phyloP scores from a whole-genome alignment of 2,888 invertebrate genomes.

The Philopedon plagiatum region DNA sequence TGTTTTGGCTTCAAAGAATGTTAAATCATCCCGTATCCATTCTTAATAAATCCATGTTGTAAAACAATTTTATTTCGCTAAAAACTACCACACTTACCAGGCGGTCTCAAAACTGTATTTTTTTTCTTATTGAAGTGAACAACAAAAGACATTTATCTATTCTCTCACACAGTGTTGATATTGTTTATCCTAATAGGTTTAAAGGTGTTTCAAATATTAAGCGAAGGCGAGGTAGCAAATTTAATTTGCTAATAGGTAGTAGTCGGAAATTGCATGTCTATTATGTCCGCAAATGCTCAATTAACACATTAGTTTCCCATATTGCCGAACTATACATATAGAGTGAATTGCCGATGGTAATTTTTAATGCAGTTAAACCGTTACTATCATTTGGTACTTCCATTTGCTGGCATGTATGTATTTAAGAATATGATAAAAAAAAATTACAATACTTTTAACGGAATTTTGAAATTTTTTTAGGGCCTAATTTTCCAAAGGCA shows the following conservation, averaged over 20 bases:
- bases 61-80: too few species aligned
- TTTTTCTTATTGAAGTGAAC: background rate
- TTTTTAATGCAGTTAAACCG: conserved; percentile 20
- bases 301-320: conserved; percentile 50
- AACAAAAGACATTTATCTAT: background rate
- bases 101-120: too few species aligned
- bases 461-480: too few species aligned
- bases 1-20: too few species aligned
- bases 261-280: conserved; percentile 50
- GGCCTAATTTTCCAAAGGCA: too few species aligned
- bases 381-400: background rate
- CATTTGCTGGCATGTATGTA: background rate
- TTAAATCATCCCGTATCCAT: too few species aligned
- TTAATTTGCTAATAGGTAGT: conserved; percentile 48
- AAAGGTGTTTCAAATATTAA: conserved; percentile 40
- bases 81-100: too few species aligned
- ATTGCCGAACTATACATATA: conserved; percentile 35
- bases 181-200: background rate
- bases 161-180: background rate
- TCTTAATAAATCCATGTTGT: too few species aligned
- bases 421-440: background rate
- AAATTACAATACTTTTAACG: background rate
- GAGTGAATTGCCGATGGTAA: conserved; percentile 22
- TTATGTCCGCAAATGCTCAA: conserved; percentile 49
- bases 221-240: conserved; percentile 36